These are phyloP conservation scores for Sclerurus mexicanus DNA, from an alignment of 2,113 vertebrate genomes.

Conservation along the genomic window DNA sequence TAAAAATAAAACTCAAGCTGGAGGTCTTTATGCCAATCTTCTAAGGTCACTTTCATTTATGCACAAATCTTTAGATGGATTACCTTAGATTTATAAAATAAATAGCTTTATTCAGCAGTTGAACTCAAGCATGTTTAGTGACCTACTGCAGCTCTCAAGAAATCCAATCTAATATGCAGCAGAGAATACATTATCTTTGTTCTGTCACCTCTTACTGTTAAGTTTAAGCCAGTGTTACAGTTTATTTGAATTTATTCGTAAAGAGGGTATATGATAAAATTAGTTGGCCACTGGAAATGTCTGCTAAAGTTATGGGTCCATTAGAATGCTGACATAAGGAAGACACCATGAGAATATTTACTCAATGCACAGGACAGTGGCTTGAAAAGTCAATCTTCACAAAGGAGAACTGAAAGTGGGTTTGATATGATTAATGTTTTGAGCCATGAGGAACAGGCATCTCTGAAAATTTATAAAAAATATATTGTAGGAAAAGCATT, in stretches of 20 bases:
- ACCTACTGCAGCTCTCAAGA: background rate
- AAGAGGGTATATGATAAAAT: slow-evolving; percentile 4
- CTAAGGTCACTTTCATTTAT: slow-evolving; percentile 33
- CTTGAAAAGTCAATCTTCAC: background rate
- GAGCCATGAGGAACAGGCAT: background rate
- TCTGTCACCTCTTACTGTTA: background rate
- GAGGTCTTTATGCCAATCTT: background rate
- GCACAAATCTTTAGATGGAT: background rate
- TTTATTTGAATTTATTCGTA: slow-evolving; percentile 48
- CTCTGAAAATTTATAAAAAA: background rate
- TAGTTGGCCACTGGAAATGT: slow-evolving; percentile 5
- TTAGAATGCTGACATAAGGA: slow-evolving; percentile 6
- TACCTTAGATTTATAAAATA: slow-evolving; percentile 48
- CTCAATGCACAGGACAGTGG: background rate
- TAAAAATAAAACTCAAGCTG: background rate
- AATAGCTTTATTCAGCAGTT: background rate
- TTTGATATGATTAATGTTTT: background rate
- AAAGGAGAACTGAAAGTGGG: background rate
- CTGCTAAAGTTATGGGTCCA: background rate
- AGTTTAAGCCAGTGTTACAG: background rate
- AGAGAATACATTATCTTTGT: slow-evolving; percentile 13
- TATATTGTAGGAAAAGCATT: background rate
- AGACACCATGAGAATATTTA: background rate
- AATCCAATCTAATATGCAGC: slow-evolving; percentile 8
- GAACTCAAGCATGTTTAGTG: background rate